phyloP scores from a whole-genome alignment of 2,113 vertebrate species.

The Poecilia latipinna region DNA sequence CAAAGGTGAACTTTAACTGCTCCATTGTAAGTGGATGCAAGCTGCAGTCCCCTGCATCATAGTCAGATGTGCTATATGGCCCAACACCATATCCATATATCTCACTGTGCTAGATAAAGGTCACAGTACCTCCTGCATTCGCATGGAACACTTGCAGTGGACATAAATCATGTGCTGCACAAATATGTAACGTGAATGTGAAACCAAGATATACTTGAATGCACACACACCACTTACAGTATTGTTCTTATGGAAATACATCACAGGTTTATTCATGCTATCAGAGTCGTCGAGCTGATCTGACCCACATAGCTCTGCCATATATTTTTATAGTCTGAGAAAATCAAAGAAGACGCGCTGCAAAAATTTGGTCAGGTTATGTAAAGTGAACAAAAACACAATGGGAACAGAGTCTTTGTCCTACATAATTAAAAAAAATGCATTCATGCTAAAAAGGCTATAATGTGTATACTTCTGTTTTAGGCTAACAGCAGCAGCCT shows the following conservation, averaged over 20 bases:
- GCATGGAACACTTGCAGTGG: conserved; percentile 14
- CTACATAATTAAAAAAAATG: background rate
- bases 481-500: background rate
- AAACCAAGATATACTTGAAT: conserved; percentile 8
- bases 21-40: conserved; percentile 9
- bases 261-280: conserved; percentile 29
- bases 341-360: background rate
- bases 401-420: background rate
- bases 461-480: background rate
- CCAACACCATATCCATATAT: background rate
- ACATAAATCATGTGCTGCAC: conserved; percentile 33
- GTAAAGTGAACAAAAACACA: background rate
- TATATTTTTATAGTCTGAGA: conserved; percentile 1
- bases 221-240: conserved; percentile 13
- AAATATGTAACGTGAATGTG: conserved; percentile 29
- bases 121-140: conserved; percentile 14
- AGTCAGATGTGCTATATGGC: conserved; percentile 2
- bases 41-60: conserved; percentile 9
- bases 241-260: conserved; percentile 25
- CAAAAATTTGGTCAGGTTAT: conserved; percentile 1
- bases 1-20: conserved; percentile 10
- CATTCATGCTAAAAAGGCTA: background rate
- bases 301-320: conserved; percentile 18
- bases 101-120: conserved; percentile 30
- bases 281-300: background rate